Evolutionary conservation across 2,797 vertebrate species (phyloP), one percentile per base, ranked within the genome.

Genomic region (Sphenopsis melanotis): DNA sequence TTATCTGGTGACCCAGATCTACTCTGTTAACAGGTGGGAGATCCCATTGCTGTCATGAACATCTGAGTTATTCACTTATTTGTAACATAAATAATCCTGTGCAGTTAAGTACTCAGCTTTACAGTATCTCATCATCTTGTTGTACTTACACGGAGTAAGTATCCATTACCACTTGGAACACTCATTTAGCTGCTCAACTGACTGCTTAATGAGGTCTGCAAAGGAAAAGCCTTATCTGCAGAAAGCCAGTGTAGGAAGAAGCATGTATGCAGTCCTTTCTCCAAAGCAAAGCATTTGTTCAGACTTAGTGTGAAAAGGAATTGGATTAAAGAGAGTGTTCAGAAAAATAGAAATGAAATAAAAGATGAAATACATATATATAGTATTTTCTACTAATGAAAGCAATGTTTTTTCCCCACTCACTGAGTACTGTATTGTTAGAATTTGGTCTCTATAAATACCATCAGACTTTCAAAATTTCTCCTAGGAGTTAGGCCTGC

Each of bases 111-210:
- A 27, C 34, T 82, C 66, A 70, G 74, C 66, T 59, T 63, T 65
- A 10, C 55, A 85, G 63, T 96, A 94, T 93, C 94, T 82, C 70
- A 94, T 90, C 76, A 93, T 92, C 95, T 95, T 50, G 60, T 70
- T 94, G 96, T 91, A 96, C 63, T 96, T 95, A 95, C 75, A 95
- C 5, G 7, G 34, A 82, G 32, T 84, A 82, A 90, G 92, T 91
- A 93, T 96, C 90, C 81, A 92, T 96, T 96, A 96, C 89, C 72
- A 74, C 84, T 85, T 71, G 68, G 69, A 96, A 83, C 79, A 64
- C 63, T 94, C 93, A 91, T 94, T 96, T 93, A 89, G 82, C 57
- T 89, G 93, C 95, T 96, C 94, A 93, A 89, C 93, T 95, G 94
- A 93, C 91, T 94, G 94, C 89, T 71, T 96, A 95, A 95, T 94